These are phyloP conservation scores for Darevskia mixta DNA, from an alignment of 2,797 vertebrate genomes.

Conservation along the genomic window DNA sequence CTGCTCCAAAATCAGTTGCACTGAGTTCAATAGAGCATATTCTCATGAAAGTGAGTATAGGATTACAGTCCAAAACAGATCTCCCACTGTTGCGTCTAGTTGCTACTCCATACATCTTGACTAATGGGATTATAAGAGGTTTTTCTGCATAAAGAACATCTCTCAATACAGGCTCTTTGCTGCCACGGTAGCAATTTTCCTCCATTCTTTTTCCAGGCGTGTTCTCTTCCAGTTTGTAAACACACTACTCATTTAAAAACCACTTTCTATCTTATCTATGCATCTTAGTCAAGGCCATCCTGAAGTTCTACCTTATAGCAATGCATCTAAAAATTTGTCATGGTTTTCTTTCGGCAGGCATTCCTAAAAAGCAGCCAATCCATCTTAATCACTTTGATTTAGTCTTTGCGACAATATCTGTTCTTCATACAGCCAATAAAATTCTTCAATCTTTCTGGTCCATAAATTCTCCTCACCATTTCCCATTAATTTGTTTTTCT, in stretches of 20 bases:
- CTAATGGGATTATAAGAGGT: not conserved
- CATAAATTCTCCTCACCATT: slow-evolving; percentile 23
- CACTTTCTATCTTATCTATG: not conserved
- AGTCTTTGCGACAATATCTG: not conserved
- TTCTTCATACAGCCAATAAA: slow-evolving; percentile 12
- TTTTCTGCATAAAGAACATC: not conserved
- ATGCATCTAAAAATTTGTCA: slow-evolving; percentile 13
- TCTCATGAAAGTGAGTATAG: not conserved
- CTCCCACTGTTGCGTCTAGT: not conserved
- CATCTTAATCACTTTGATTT: slow-evolving; percentile 23
- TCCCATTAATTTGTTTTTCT: slow-evolving; percentile 14
- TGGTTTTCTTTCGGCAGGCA: slow-evolving; percentile 20
- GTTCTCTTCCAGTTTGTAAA: slow-evolving; percentile 6
- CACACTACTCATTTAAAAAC: slow-evolving; percentile 8
- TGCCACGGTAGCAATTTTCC: not conserved
- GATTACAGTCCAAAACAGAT: not conserved
- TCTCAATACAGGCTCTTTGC: not conserved
- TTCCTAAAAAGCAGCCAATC: slow-evolving; percentile 7
- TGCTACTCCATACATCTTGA: not conserved
- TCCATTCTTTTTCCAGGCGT: not conserved
- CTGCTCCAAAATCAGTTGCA: not conserved
- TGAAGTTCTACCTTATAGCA: not conserved
- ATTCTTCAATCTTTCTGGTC: slow-evolving; percentile 14
- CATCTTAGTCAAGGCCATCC: slow-evolving; percentile 13
- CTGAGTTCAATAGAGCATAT: not conserved